These are phyloP conservation scores for Hyaena hyaena DNA, from an alignment of 2,113 vertebrate species.

Conservation along the genomic window DNA sequence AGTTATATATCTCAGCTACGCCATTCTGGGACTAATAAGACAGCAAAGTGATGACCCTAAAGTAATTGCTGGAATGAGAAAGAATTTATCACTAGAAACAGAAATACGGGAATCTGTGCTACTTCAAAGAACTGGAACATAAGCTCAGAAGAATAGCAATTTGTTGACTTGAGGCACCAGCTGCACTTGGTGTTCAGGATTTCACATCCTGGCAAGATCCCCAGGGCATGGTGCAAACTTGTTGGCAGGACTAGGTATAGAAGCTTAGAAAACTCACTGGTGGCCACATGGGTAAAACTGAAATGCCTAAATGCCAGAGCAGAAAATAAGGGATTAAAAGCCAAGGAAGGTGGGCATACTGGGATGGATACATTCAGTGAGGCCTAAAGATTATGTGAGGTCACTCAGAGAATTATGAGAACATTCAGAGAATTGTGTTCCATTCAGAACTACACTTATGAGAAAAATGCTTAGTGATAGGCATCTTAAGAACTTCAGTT, in stretches of 20 bases:
- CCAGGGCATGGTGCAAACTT: background rate
- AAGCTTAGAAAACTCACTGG: background rate
- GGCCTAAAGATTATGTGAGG: background rate
- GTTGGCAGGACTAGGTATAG: background rate
- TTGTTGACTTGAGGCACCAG: background rate
- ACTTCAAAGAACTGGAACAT: background rate
- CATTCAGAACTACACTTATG: background rate
- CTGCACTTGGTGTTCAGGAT: background rate
- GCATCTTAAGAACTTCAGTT: background rate
- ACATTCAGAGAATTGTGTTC: background rate
- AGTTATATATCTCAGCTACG: background rate
- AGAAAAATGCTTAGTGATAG: background rate
- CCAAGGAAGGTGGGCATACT: background rate
- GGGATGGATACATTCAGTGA: background rate
- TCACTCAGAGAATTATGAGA: constrained; percentile 1
- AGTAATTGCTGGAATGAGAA: background rate
- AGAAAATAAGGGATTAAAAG: background rate
- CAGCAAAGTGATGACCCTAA: background rate
- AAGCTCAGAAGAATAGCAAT: background rate
- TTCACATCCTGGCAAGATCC: background rate
- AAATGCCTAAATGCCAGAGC: background rate
- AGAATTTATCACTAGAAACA: background rate
- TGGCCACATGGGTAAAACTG: background rate
- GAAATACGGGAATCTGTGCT: background rate
- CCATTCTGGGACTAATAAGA: background rate